phyloP scores from a whole-genome alignment of 1,140 invertebrate species.

The Cecropterus lyciades region DNA sequence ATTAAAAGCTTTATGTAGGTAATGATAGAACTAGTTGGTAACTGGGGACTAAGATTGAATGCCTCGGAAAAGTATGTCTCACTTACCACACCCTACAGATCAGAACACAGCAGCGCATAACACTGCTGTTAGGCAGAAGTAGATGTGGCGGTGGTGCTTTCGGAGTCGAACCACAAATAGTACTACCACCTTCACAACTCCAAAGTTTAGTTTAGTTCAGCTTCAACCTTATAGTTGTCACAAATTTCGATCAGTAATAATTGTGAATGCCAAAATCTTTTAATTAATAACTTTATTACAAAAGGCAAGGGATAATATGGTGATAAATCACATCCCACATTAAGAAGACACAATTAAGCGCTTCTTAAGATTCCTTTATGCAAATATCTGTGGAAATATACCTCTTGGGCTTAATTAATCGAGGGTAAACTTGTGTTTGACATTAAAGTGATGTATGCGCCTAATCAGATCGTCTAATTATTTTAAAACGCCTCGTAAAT shows the following conservation, averaged over 20 bases:
- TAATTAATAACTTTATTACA: slow-evolving; percentile 66
- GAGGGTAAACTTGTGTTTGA: slow-evolving; percentile 59
- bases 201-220: too few species aligned
- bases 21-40: too few species aligned
- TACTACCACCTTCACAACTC: too few species aligned
- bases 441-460: slow-evolving; percentile 72
- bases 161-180: too few species aligned
- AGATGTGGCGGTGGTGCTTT: too few species aligned
- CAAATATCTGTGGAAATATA: slow-evolving; percentile 68
- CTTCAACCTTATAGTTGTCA: too few species aligned
- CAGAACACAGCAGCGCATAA: too few species aligned
- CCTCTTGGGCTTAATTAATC: slow-evolving; percentile 66
- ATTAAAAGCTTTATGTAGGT: too few species aligned
- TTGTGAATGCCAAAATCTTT: slow-evolving; percentile 11
- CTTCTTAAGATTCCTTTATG: slow-evolving; percentile 76
- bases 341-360: slow-evolving; percentile 62
- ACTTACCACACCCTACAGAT: too few species aligned
- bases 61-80: too few species aligned
- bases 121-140: too few species aligned
- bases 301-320: slow-evolving; percentile 40
- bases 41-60: too few species aligned
- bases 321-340: slow-evolving; percentile 64
- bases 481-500: slow-evolving; percentile 71
- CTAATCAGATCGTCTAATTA: slow-evolving; percentile 70
- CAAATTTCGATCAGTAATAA: neutral